Base-by-base conservation (phyloP, 2,888 invertebrate species). In the Thecocarcelia acutangulata region DNA sequence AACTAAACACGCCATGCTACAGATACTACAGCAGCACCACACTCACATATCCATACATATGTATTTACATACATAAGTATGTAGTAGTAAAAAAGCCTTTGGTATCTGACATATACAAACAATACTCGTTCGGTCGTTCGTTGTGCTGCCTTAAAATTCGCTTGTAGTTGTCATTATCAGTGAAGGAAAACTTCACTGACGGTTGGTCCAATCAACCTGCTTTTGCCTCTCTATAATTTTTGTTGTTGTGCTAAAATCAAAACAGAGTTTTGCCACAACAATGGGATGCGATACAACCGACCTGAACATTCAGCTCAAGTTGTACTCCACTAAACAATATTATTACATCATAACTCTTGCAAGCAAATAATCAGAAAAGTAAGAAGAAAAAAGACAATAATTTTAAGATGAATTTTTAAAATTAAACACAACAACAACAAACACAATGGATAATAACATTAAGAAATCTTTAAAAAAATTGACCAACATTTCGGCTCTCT, bases 281-380 rank as follows among this genome's bases (percentile, higher is more conserved):
- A 50, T 58, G 58, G 48, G 44, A 12, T 46, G 12, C 33, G 19
- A 33, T 6, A 28, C 44, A 1, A 37, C 13, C 50, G 12, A 42
- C 3, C 56, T 46, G 56, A 68, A 13, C 44, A 21, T 4, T 4
- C 33, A 46, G 33, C 24, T 13, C n/a, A 33, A 54, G n/a, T 44
- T 50, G 59, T 70, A 33, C 54, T 54, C 19, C 28, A 24, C 40
- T 17, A 61, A 72, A 61, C 33, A 59, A 28, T 21, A 59, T 50
- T 61, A 54, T 76, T 76, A 61, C 76, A 69, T 69, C 68, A 61
- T 54, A 61, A 54, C 46, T 46, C 54, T 61, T 61, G 76, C 61
- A 61, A 69, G 48, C 1, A 52, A 52, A 54, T 68, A 76, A 44
- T 75, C 46, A 54, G 15, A 54, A 13, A 21, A 64, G 21, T 12